Base-by-base conservation (phyloP, 2,797 vertebrate genomes). In the Aldrovandia affinis region DNA sequence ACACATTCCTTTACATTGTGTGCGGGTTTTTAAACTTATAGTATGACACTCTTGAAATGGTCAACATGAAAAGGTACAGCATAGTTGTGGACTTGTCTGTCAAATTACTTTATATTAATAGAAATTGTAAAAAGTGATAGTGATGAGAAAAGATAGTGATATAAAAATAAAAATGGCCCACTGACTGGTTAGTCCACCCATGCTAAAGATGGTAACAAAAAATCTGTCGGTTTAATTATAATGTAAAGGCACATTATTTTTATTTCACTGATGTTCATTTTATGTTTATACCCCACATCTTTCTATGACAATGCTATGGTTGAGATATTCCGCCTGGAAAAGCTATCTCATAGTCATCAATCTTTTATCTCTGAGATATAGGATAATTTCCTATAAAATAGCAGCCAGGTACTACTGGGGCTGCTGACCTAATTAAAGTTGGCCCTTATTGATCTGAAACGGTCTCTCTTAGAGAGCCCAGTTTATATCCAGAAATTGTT, bases 351-450 rank as follows among this genome's bases (percentile, higher is more conserved):
- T n/a, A 78, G 22, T 52, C 47, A 42, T 54, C 86, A 86, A 81
- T 85, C 87, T 84, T 47, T 77, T 52, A 63, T 84, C 73, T 81
- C 33, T n/a, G 54, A 82, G 78, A 81, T 84, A 84, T 81, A 59
- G 81, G 83, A 86, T 81, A 82, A 63, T 84, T 84, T 85, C 82
- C 84, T 88, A 85, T 85, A 86, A 84, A 80, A 88, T 85, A 85
- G 83, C 82, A 86, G 85, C 54, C 47, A 78, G 44, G 54, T 65
- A 84, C 77, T 85, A 79, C 57, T 75, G 82, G 81, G 82, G 81
- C 86, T 83, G 75, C 83, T 84, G 80, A 88, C 86, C 88, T 89
- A 88, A 87, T 89, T 89, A 87, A 88, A 89, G 87, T 57, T 70
- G 82, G 68, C 82, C 70, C 82, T 87, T 86, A 89, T 89, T 86